Base-by-base conservation (phyloP, 1,140 invertebrate genomes). In the Dendrolimus punctatus region DNA sequence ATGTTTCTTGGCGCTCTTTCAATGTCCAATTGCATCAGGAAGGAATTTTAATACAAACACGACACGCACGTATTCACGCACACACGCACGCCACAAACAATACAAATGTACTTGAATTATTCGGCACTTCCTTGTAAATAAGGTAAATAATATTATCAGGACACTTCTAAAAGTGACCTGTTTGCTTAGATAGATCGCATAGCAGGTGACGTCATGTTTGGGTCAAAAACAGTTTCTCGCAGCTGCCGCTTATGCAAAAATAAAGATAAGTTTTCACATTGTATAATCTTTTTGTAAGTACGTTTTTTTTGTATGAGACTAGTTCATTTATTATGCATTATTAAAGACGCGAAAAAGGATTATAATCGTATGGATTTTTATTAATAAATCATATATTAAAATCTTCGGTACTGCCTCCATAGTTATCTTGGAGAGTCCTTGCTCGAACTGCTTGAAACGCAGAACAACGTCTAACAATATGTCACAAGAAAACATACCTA, bases 401-500 rank as follows among this genome's bases (percentile, higher is more conserved):
- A 23, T 23, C 23, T 23, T 39, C 6, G 38, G 7, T 51, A 50
- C 36, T 53, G 55, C 46, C 55, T 61, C 64, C 56, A 47, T 60
- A 49, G 50, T 23, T 23, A 51, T 49, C 51, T 39, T 37, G n/a
- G 8, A 40, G 40, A 57, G 76, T 71, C 76, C 76, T 80, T 66
- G 68, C 58, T 55, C 46, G 44, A 45, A 49, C 65, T 64, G 66
- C 64, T 75, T 64, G 62, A 65, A 68, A 75, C 60, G 71, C 69
- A 67, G 50, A 66, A 62, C 64, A 41, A 63, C 68, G 59, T 61
- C 54, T 51, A 46, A 66, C 62, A 57, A 68, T 71, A 71, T 71
- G 69, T 74, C 76, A 69, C 68, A 71, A 66, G 67, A 69, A 63
- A 51, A 68, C 60, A 64, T 62, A 68, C 57, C 49, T 65, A 66